These are phyloP conservation scores for Nomada fabriciana DNA, from an alignment of 2,888 invertebrate genomes.

Conservation along the genomic window DNA sequence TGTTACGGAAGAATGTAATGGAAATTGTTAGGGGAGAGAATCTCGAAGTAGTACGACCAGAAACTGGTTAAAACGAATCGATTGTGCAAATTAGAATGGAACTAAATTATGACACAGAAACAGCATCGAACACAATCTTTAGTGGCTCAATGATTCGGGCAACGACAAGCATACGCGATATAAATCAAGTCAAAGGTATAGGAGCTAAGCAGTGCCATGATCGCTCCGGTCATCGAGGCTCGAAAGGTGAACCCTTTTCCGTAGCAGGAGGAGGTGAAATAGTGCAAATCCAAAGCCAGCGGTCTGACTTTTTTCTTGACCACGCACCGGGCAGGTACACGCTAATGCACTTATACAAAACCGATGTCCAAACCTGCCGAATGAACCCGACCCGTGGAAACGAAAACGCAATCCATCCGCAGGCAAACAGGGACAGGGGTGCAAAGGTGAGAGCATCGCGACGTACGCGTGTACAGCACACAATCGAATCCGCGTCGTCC, in stretches of 20 bases:
- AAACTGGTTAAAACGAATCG: too few species aligned
- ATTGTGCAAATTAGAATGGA: too few species aligned
- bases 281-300: background rate
- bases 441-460: conserved; percentile 47
- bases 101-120: too few species aligned
- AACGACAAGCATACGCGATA: too few species aligned
- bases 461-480: background rate
- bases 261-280: background rate
- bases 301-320: background rate
- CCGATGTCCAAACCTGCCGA: conserved; percentile 56
- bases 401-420: conserved; percentile 21
- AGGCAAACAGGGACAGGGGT: background rate
- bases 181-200: too few species aligned
- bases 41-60: too few species aligned
- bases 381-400: conserved; percentile 6
- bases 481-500: background rate
- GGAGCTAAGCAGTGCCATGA: too few species aligned
- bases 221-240: background rate
- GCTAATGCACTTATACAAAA: conserved; percentile 66
- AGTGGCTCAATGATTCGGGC: too few species aligned
- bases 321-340: conserved; percentile 50
- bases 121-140: too few species aligned
- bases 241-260: background rate
- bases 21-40: too few species aligned
- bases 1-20: too few species aligned